Percentiles rank a stretch among this genome's conserved stretches.
Conservation (phyloP, 2,888 invertebrate species). For the Leuctra nigra region DNA sequence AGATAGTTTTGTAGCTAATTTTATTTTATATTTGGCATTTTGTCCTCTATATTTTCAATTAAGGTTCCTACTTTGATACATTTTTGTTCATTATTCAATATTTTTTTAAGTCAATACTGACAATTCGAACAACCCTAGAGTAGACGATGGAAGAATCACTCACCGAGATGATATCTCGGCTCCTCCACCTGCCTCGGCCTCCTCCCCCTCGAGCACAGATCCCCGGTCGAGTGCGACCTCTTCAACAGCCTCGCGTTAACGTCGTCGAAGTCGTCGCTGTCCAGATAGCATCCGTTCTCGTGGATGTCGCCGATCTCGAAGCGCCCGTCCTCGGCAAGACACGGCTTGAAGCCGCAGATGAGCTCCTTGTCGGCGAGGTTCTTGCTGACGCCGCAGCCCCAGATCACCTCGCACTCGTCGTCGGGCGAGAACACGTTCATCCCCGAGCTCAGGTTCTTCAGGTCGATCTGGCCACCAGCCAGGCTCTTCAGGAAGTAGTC, state of each 20-base stretch:
- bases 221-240: conserved; percentile 46
- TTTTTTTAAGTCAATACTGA: too few relatives aligned
- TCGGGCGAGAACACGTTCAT: conserved; percentile 36
- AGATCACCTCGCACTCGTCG: conserved; percentile 31
- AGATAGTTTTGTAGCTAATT: too few relatives aligned
- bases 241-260: conserved; percentile 38
- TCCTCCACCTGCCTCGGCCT: conserved; percentile 34
- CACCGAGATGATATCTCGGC: background rate
- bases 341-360: conserved; percentile 34
- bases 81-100: too few relatives aligned
- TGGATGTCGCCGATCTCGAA: conserved; percentile 49
- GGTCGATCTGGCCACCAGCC: conserved; percentile 14
- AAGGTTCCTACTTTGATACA: too few relatives aligned
- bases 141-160: too few relatives aligned
- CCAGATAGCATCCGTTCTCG: conserved; percentile 40
- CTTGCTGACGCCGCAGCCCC: conserved; percentile 26
- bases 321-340: conserved; percentile 42
- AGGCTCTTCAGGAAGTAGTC: conserved; percentile 44
- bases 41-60: too few relatives aligned
- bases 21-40: too few relatives aligned
- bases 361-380: conserved; percentile 34
- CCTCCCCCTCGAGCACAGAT: conserved; percentile 38
- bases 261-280: conserved; percentile 40
- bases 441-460: conserved; percentile 36
- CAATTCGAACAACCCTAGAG: too few relatives aligned